Conservation (phyloP, 2,888 invertebrate genomes). For the Capitulum mitella region DNA sequence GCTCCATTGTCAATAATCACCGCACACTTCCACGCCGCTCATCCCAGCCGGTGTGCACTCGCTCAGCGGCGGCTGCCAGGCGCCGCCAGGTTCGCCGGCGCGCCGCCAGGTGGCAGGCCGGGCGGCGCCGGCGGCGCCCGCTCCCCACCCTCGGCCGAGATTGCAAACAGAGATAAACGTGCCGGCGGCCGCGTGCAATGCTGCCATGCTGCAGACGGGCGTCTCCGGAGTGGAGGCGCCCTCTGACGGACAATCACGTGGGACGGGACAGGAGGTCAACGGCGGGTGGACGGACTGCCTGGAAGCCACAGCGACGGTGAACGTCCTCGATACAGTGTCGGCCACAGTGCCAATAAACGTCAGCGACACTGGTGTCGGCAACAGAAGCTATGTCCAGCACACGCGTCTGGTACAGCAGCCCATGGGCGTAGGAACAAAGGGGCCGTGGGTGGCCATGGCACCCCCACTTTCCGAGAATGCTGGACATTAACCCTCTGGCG, state of each 20-base stretch:
- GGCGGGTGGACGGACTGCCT: too few relatives aligned
- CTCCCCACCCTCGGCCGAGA: not conserved
- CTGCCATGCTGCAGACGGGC: slow-evolving; percentile 5
- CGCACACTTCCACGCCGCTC: not conserved
- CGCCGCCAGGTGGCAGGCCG: not conserved
- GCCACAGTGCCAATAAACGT: too few relatives aligned
- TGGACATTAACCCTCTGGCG: too few relatives aligned
- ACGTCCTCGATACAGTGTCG: too few relatives aligned
- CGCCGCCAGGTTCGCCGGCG: not conserved
- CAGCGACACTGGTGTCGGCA: too few relatives aligned
- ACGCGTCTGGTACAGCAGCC: too few relatives aligned
- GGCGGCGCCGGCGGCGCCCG: not conserved
- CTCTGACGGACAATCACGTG: not conserved
- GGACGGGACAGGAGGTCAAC: too few relatives aligned
- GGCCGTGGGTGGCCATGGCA: too few relatives aligned
- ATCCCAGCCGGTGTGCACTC: not conserved
- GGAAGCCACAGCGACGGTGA: too few relatives aligned
- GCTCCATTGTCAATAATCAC: slow-evolving; percentile 22
- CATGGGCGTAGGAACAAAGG: too few relatives aligned
- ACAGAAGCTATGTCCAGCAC: too few relatives aligned
- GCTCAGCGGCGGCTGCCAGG: not conserved
- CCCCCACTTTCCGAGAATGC: too few relatives aligned
- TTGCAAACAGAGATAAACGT: not conserved
- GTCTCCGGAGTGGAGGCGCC: not conserved
- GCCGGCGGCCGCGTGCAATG: not conserved